A percentile compares a stretch with the other conserved stretches of the same genome.
Conservation (phyloP, 2,888 invertebrate species). For the Phortica okadai region DNA sequence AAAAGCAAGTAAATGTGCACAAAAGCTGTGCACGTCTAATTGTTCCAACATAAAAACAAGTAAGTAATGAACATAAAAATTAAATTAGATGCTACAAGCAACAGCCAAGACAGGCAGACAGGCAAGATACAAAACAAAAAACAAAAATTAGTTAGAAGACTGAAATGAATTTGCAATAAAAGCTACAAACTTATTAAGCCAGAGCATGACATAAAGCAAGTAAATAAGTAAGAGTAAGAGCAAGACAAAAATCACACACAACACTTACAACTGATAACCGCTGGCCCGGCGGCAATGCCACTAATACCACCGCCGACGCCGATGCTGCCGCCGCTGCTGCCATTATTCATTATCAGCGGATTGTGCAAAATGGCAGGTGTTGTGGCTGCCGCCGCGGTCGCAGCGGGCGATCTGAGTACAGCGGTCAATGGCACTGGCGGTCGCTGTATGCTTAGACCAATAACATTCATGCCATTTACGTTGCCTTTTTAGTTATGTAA, state of each 20-base stretch:
- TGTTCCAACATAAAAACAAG: constrained; percentile 6
- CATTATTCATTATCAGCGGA: neutral
- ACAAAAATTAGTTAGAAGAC: neutral
- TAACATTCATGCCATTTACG: constrained; percentile 86
- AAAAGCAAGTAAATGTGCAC: neutral
- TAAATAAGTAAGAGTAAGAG: neutral
- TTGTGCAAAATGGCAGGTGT: constrained; percentile 47
- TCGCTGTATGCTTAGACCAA: constrained; percentile 79
- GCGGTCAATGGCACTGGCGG: constrained; percentile 77
- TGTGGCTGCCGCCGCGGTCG: constrained; percentile 63
- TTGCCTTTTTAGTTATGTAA: constrained; percentile 77
- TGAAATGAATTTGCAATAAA: neutral
- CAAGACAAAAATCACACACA: constrained; percentile 31
- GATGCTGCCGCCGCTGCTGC: neutral
- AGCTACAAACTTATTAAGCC: neutral
- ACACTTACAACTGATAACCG: constrained; percentile 74
- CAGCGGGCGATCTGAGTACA: constrained; percentile 58
- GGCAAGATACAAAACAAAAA: neutral
- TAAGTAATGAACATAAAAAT: constrained; percentile 1
- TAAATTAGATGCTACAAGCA: neutral
- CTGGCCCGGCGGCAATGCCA: constrained; percentile 48
- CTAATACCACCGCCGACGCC: constrained; percentile 40
- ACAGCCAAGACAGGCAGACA: neutral
- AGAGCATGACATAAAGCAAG: constrained; percentile 1
- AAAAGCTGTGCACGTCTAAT: neutral